These are phyloP conservation scores for Autographa pulchrina DNA, from an alignment of 2,888 invertebrate genomes.

Conservation along the genomic window DNA sequence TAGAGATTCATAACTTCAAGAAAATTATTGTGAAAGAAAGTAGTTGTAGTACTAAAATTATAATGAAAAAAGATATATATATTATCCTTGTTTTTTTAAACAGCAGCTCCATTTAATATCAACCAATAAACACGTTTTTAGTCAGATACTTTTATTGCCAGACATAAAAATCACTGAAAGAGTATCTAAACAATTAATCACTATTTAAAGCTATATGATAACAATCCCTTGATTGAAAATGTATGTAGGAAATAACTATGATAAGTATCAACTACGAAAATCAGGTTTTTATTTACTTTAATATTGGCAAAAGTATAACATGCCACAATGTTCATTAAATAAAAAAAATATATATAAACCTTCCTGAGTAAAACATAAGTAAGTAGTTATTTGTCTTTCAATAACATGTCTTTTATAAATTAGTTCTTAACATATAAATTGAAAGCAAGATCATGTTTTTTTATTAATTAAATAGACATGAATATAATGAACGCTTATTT, in stretches of 20 bases:
- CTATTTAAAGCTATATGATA: neutral
- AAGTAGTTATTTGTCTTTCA: neutral
- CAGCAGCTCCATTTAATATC: no score
- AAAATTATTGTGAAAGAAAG: no score
- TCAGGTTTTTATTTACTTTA: neutral
- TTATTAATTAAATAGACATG: no score
- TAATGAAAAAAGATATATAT: no score
- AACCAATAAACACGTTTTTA: slow-evolving; percentile 17
- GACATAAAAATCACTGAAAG: neutral
- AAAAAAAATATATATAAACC: no score
- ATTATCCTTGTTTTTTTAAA: no score
- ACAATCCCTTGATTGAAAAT: neutral
- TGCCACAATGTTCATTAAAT: neutral
- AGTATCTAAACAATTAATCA: neutral
- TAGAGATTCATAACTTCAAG: no score
- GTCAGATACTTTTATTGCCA: neutral
- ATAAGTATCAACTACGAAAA: neutral
- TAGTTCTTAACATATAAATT: neutral
- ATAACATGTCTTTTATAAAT: neutral
- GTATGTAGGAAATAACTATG: neutral
- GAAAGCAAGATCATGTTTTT: no score
- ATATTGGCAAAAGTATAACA: neutral
- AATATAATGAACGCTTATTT: no score
- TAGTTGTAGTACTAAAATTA: no score
- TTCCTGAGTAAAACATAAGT: neutral